Base-by-base conservation (phyloP, 2,113 vertebrate genomes). In the Geococcyx californianus region DNA sequence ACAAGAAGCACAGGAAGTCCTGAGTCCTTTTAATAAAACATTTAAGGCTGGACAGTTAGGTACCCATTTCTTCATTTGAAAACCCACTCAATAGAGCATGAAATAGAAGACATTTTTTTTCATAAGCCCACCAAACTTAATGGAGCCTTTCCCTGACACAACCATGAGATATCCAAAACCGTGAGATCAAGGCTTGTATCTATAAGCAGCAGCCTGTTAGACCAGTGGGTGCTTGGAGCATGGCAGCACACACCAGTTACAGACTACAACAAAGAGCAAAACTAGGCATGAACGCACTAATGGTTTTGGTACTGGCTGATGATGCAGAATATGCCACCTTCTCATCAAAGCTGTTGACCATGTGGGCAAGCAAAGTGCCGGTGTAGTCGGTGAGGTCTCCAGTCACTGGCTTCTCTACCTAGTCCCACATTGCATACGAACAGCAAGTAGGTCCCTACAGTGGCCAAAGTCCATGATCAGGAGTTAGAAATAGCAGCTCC, bases 381-480 rank as follows among this genome's bases (percentile, higher is more conserved):
- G 10, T 16, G 24, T 13, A 3, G 33, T 47, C 38, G 10, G 15
- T 9, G 25, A 20, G 7, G 33, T 59, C 33, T 55, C 11, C 26
- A 9, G 21, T 55, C 6, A 0, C n/a, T 38, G 23, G 25, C 16
- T 72, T 40, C 23, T 58, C 9, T 59, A 25, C 26, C 51, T 60
- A 28, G 2, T 44, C 25, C 13, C 20, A 5, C 0, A 0, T 9
- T 34, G 52, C 7, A 10, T 36, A 25, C 18, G 38, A 55, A 64
- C 12, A 55, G 34, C 9, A 47, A 90, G 23, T 24, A 36, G 56
- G 5, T 84, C 38, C 24, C 25, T 31, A 26, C 10, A 49, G 31
- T 8, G 36, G 49, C 0, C 64, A 36, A 38, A 25, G 31, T 66
- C 28, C 60, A 34, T 45, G 69, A 6, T 4, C 36, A 80, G 55